Conservation (phyloP, 2,113 vertebrate genomes). For the Cryptomyrus ogoouensis region DNA sequence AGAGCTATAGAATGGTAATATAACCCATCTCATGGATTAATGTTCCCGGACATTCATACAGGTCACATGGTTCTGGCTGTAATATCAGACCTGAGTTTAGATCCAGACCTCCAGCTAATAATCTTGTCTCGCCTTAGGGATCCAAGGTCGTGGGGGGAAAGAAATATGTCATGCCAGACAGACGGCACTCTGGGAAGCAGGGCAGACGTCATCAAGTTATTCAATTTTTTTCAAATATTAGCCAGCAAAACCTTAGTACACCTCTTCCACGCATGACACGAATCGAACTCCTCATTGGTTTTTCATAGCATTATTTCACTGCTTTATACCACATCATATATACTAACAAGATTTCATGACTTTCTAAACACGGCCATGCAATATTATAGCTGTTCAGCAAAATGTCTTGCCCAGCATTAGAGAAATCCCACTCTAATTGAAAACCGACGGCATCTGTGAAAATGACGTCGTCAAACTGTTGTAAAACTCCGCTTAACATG, state of each 20-base stretch:
- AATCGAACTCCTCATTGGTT: background rate
- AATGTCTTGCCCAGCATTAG: background rate
- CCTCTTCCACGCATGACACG: background rate
- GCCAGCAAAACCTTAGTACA: background rate
- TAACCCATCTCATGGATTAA: background rate
- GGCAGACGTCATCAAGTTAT: background rate
- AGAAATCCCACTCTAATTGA: background rate
- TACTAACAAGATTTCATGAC: background rate
- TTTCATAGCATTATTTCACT: background rate
- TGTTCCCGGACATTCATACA: background rate
- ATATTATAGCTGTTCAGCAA: background rate
- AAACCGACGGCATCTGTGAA: background rate
- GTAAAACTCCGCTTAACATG: background rate
- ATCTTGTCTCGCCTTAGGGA: background rate
- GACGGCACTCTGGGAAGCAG: background rate
- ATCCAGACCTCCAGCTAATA: background rate
- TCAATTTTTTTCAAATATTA: background rate
- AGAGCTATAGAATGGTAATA: background rate
- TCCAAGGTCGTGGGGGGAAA: background rate
- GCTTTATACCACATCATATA: background rate
- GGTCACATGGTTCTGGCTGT: background rate
- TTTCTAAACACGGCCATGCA: background rate
- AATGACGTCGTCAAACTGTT: background rate
- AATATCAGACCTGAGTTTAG: slow-evolving; percentile 6
- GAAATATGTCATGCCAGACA: background rate